A percentile compares a stretch with the other conserved stretches of the same genome.
Evolutionary conservation across 2,888 invertebrate genomes (phyloP).

Genomic region (Conus canariensis): DNA sequence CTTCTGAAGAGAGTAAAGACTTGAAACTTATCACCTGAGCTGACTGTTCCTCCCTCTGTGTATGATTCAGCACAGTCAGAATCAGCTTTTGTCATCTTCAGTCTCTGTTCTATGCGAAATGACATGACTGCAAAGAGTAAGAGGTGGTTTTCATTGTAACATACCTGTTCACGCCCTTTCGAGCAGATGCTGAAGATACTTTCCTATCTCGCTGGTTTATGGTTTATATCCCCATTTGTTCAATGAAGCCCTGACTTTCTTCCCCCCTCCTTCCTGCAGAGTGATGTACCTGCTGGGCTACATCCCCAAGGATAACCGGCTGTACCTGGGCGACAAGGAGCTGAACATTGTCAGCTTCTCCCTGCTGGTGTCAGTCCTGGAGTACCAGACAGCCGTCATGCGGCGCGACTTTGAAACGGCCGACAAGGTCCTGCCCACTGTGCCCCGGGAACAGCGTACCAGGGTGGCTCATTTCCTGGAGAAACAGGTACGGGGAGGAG

Average conservation of each 20-base stretch:
- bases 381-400: constrained; percentile 99
- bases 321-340: constrained; percentile 98
- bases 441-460: constrained; percentile 97
- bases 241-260: constrained; percentile 80
- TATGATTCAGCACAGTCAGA: too few relatives aligned
- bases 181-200: too few relatives aligned
- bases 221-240: too few relatives aligned
- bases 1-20: too few relatives aligned
- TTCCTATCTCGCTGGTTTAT: too few relatives aligned
- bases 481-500: constrained; percentile 86
- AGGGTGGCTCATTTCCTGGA: constrained; percentile 99
- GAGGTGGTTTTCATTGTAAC: too few relatives aligned
- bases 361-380: constrained; percentile 92
- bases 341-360: constrained; percentile 90
- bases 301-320: constrained; percentile 95
- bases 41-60: too few relatives aligned
- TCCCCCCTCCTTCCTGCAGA: constrained; percentile 76
- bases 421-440: constrained; percentile 92
- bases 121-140: too few relatives aligned
- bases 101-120: too few relatives aligned
- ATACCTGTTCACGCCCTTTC: too few relatives aligned
- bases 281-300: constrained; percentile 98
- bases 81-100: too few relatives aligned
- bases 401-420: constrained; percentile 96
- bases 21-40: too few relatives aligned